Evolutionary conservation across 2,113 vertebrate genomes (phyloP).

Genomic region (Ceyx cyanopectus): DNA sequence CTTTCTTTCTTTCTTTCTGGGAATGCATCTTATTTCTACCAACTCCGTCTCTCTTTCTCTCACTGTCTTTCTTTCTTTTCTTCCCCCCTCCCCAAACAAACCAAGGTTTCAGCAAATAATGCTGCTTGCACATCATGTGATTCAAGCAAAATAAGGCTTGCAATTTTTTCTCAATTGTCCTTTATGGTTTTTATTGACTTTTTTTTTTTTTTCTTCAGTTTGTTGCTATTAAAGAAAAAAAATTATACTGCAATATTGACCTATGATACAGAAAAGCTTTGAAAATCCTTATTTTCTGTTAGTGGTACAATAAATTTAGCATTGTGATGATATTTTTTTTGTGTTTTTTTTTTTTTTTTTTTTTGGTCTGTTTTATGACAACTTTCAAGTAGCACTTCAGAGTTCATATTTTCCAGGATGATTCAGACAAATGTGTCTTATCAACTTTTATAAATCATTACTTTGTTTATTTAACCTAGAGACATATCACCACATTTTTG

Average conservation of each 20-base stretch:
- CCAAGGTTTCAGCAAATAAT: constrained; percentile 83
- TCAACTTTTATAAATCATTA: constrained; percentile 71
- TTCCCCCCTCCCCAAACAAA: constrained; percentile 60
- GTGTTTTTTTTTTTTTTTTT: constrained; percentile 12
- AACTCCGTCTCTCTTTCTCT: constrained; percentile 59
- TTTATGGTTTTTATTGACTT: constrained; percentile 83
- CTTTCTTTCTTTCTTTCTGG: constrained; percentile 47
- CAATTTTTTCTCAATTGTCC: constrained; percentile 82
- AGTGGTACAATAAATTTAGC: constrained; percentile 75
- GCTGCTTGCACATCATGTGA: constrained; percentile 79
- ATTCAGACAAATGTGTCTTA: constrained; percentile 62
- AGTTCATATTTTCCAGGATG: constrained; percentile 72
- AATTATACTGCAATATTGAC: constrained; percentile 79
- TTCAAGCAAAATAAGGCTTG: constrained; percentile 81
- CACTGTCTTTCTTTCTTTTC: constrained; percentile 5
- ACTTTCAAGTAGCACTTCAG: constrained; percentile 73
- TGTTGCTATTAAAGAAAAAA: constrained; percentile 72
- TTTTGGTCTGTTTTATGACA: constrained; percentile 67
- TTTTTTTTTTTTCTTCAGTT: constrained; percentile 45
- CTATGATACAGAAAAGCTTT: constrained; percentile 76
- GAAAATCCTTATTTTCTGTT: constrained; percentile 79
- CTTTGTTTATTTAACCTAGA: constrained; percentile 59
- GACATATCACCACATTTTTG: constrained; percentile 19
- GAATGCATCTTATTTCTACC: constrained; percentile 83
- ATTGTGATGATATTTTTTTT: constrained; percentile 60